Evolutionary conservation across 2,888 invertebrate species (phyloP).

Genomic region (Heliconius charithonia): DNA sequence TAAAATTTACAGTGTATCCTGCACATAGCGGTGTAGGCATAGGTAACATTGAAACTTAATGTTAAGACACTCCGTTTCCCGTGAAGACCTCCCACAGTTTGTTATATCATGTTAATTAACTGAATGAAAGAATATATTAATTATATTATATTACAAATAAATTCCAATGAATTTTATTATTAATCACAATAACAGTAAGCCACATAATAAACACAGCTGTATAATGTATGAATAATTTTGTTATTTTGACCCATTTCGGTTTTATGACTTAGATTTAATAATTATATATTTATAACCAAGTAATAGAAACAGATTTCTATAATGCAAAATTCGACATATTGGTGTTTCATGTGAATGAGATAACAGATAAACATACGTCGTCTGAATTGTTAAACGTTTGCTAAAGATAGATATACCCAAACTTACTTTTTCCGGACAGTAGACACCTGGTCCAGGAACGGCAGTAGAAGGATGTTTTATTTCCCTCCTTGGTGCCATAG

Average conservation of each 20-base stretch:
- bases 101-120: background rate
- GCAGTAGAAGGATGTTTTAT: constrained; percentile 66
- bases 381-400: background rate
- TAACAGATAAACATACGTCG: no score
- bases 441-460: constrained; percentile 85
- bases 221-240: background rate
- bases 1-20: no score
- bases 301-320: background rate
- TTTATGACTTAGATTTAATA: background rate
- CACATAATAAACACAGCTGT: background rate
- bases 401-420: background rate
- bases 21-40: no score
- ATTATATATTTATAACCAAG: background rate
- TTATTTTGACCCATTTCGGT: background rate
- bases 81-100: no score
- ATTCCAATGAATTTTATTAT: background rate
- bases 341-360: no score
- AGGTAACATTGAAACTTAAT: no score
- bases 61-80: no score
- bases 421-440: constrained; percentile 85
- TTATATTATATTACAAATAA: background rate
- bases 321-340: background rate
- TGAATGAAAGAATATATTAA: background rate
- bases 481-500: constrained; percentile 88
- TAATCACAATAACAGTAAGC: background rate